Conservation (phyloP, 2,797 vertebrate species). For the Passerculus sandwichensis region DNA sequence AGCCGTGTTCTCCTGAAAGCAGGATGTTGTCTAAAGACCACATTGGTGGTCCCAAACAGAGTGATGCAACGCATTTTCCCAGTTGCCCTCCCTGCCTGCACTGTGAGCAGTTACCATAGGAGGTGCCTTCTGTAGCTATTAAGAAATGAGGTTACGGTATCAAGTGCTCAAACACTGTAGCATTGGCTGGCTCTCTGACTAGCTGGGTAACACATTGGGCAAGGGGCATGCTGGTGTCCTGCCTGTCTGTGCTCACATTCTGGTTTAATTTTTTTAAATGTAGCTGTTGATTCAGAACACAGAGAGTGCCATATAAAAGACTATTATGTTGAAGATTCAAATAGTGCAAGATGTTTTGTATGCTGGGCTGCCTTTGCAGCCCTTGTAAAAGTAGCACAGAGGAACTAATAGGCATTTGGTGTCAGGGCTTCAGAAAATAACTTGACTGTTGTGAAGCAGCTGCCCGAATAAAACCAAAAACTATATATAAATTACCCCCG, state of each 20-base stretch:
- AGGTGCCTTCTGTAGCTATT: background rate
- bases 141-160: background rate
- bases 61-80: background rate
- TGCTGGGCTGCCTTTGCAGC: background rate
- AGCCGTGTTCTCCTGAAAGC: slow-evolving; percentile 68
- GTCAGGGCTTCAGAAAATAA: background rate
- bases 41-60: slow-evolving; percentile 76
- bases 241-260: background rate
- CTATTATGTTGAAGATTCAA: background rate
- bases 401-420: background rate
- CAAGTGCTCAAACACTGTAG: background rate
- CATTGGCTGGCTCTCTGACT: rapidly evolving
- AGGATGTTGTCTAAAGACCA: slow-evolving; percentile 47
- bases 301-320: background rate
- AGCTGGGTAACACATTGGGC: background rate
- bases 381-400: background rate
- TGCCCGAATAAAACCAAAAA: background rate
- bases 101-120: background rate
- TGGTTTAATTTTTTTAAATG: background rate
- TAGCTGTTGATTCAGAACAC: background rate
- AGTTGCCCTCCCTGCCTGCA: slow-evolving; percentile 33
- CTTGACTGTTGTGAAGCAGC: background rate
- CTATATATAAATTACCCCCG: background rate
- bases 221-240: background rate
- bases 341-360: background rate